phyloP scores from a whole-genome alignment of 2,797 vertebrate genomes.

The Antennarius maculatus region DNA sequence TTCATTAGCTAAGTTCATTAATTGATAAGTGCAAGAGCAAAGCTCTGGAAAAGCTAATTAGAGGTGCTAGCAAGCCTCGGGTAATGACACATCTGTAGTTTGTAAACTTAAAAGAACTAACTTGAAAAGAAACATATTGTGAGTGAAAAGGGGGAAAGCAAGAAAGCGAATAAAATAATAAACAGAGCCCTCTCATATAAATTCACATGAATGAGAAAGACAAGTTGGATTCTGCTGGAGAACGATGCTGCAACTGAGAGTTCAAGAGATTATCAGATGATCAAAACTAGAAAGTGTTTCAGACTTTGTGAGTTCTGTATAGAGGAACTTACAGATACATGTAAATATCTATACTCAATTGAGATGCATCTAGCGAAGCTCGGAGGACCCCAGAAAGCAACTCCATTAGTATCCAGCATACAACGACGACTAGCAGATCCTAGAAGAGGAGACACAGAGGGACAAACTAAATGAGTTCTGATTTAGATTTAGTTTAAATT shows the following conservation, averaged over 20 bases:
- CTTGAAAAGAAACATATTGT: slow-evolving; percentile 18
- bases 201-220: slow-evolving; percentile 21
- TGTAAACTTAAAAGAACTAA: slow-evolving; percentile 28
- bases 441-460: slow-evolving; percentile 51
- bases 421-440: slow-evolving; percentile 99
- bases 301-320: neutral
- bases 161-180: slow-evolving; percentile 7
- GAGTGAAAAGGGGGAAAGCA: neutral
- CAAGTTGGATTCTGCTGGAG: neutral
- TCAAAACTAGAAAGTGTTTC: neutral
- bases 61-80: slow-evolving; percentile 46
- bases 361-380: slow-evolving; percentile 99
- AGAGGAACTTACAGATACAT: slow-evolving; percentile 92
- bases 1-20: slow-evolving; percentile 73
- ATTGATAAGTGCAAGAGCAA: slow-evolving; percentile 67
- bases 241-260: slow-evolving; percentile 8
- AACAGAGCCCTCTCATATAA: neutral
- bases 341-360: slow-evolving; percentile 95
- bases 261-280: neutral
- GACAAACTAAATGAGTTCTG: neutral
- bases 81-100: slow-evolving; percentile 39
- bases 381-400: slow-evolving; percentile 97
- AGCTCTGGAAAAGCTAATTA: slow-evolving; percentile 69
- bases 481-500: too few species aligned
- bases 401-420: slow-evolving; percentile 95